Evolutionary conservation across 2,113 vertebrate species (phyloP).

Genomic region (Motacilla alba): DNA sequence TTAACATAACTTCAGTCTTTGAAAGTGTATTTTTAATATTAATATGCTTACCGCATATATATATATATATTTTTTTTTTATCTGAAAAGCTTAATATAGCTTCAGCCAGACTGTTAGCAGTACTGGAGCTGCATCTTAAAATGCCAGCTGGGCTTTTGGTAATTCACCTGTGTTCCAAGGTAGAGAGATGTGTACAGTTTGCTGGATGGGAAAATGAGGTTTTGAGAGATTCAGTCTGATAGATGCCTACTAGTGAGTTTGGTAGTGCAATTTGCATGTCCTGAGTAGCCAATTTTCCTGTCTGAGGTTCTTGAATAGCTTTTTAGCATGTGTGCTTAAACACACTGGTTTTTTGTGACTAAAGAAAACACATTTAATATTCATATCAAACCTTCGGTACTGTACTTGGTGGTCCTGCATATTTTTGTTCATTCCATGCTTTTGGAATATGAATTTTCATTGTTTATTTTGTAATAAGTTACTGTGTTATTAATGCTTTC

Average conservation of each 20-base stretch:
- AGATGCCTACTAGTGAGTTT: background rate
- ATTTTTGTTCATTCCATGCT: background rate
- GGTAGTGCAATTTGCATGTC: background rate
- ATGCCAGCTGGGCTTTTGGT: background rate
- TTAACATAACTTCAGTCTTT: slow-evolving; percentile 25
- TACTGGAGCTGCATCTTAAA: background rate
- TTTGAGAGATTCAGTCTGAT: background rate
- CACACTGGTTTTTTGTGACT: background rate
- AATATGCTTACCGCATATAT: slow-evolving; percentile 7
- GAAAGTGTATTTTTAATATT: slow-evolving; percentile 37
- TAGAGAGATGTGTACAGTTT: background rate
- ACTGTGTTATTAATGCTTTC: background rate
- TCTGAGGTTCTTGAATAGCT: background rate
- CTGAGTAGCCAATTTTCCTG: background rate
- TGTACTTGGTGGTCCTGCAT: slow-evolving; percentile 1
- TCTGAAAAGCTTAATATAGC: slow-evolving; percentile 25
- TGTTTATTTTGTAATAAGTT: slow-evolving; percentile 6
- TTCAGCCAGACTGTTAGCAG: background rate
- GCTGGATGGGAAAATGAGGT: background rate
- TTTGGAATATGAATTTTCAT: background rate
- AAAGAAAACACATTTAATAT: background rate
- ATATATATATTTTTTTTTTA: background rate
- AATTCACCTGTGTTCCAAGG: background rate
- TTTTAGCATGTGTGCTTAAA: background rate
- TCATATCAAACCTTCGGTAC: background rate